phyloP scores from a whole-genome alignment of 1,140 invertebrate genomes.

The Cydia amplana region DNA sequence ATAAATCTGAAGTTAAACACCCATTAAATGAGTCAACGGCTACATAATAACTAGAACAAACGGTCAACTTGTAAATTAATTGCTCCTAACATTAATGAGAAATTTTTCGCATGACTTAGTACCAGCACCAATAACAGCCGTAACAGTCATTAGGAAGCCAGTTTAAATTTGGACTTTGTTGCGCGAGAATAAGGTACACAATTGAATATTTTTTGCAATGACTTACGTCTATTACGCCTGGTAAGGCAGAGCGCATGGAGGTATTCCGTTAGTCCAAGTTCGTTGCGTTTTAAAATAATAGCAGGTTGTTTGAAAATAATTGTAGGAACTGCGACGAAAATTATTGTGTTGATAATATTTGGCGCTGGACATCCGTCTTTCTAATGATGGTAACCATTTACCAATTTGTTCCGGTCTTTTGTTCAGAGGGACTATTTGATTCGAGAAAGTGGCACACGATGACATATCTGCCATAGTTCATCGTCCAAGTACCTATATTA shows the following conservation, averaged over 20 bases:
- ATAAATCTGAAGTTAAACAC: too few species aligned
- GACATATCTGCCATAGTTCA: too few species aligned
- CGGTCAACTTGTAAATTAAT: not conserved
- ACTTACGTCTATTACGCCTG: too few species aligned
- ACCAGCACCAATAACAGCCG: not conserved
- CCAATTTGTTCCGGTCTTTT: constrained; percentile 1
- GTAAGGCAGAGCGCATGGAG: not conserved
- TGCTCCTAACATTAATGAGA: not conserved
- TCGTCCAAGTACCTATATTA: too few species aligned
- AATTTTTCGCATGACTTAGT: constrained; percentile 5
- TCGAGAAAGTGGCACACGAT: not conserved
- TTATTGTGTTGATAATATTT: not conserved
- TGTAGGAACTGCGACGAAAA: constrained; percentile 3
- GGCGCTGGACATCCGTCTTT: constrained; percentile 2
- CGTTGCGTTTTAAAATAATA: constrained; percentile 12
- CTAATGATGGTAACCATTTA: not conserved
- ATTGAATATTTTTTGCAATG: too few species aligned
- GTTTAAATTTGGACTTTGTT: too few species aligned
- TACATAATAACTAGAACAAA: not conserved
- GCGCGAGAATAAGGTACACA: too few species aligned
- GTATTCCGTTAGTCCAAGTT: not conserved
- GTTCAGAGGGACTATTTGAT: not conserved
- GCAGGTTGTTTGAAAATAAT: not conserved
- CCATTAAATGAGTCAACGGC: not conserved
- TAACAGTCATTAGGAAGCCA: too few species aligned